Conservation (phyloP, 1,140 invertebrate species). For the Drosophila sechellia region DNA sequence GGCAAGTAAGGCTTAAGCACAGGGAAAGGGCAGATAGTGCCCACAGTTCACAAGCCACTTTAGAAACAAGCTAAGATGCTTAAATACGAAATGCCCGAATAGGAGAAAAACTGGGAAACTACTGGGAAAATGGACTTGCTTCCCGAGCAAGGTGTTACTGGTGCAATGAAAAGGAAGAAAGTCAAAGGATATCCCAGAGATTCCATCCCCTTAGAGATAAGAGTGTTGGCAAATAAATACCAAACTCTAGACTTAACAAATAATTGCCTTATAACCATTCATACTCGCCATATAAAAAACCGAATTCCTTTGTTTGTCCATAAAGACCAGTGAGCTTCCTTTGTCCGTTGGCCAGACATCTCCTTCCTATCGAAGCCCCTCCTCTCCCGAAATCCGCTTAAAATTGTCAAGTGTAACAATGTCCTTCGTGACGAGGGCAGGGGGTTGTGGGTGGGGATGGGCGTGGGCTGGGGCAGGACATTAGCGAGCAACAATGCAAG, state of each 20-base stretch:
- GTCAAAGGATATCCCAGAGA: not conserved
- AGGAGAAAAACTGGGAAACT: constrained; percentile 28
- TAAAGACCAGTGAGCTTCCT: not conserved
- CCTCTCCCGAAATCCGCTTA: constrained; percentile 51
- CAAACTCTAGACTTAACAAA: too few relatives aligned
- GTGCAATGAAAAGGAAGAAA: not conserved
- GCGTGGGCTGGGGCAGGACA: constrained; percentile 26
- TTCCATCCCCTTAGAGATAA: not conserved
- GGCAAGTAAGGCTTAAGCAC: constrained; percentile 64
- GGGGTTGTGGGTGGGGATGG: not conserved
- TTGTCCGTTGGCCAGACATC: constrained; percentile 7
- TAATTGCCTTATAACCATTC: too few relatives aligned
- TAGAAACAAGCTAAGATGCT: constrained; percentile 66
- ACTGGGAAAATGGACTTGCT: too few relatives aligned
- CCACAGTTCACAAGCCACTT: constrained; percentile 69
- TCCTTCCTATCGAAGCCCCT: not conserved
- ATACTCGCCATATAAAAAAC: too few relatives aligned
- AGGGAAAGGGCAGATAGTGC: constrained; percentile 10
- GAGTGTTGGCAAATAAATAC: too few relatives aligned
- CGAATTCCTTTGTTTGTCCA: not conserved
- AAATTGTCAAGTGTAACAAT: constrained; percentile 54
- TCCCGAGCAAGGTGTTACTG: not conserved
- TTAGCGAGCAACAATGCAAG: constrained; percentile 61
- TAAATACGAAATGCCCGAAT: constrained; percentile 29
- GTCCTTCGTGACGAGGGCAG: constrained; percentile 15